Evolutionary conservation across 1,140 invertebrate genomes (phyloP).

Genomic region (Dendrolimus punctatus): DNA sequence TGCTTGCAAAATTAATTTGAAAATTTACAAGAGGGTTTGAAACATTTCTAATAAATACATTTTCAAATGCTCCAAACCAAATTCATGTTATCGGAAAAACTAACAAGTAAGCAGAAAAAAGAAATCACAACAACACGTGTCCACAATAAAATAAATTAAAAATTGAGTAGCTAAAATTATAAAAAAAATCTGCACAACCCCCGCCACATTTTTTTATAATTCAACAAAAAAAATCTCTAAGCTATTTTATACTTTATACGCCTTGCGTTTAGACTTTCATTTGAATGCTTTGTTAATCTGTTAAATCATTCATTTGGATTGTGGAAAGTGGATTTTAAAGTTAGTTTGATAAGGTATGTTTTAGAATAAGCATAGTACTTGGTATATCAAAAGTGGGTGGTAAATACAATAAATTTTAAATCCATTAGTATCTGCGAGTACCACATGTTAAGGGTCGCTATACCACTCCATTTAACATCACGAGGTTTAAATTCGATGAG

Average conservation of each 20-base stretch:
- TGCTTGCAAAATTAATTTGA: no score
- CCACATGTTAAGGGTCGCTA: slow-evolving; percentile 57
- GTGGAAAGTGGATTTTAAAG: slow-evolving; percentile 1
- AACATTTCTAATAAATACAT: no score
- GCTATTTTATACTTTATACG: no score
- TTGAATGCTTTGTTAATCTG: no score
- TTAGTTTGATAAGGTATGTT: background rate
- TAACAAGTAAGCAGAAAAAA: slow-evolving; percentile 7
- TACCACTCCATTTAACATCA: slow-evolving; percentile 67
- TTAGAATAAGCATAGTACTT: slow-evolving; percentile 1
- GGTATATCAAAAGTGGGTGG: slow-evolving; percentile 41
- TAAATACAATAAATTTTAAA: slow-evolving; percentile 67
- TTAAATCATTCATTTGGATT: no score
- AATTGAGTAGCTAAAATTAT: no score
- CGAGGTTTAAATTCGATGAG: slow-evolving; percentile 66
- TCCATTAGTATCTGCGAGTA: slow-evolving; percentile 61
- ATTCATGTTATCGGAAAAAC: background rate
- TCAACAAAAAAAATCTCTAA: no score
- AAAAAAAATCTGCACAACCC: no score
- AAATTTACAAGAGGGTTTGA: no score
- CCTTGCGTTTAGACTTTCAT: no score
- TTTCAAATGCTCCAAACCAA: background rate
- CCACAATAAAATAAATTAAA: slow-evolving; percentile 7
- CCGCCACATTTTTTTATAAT: no score
- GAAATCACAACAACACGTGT: slow-evolving; percentile 13